Base-by-base conservation (phyloP, 2,797 vertebrate species). In the Enoplosus armatus region DNA sequence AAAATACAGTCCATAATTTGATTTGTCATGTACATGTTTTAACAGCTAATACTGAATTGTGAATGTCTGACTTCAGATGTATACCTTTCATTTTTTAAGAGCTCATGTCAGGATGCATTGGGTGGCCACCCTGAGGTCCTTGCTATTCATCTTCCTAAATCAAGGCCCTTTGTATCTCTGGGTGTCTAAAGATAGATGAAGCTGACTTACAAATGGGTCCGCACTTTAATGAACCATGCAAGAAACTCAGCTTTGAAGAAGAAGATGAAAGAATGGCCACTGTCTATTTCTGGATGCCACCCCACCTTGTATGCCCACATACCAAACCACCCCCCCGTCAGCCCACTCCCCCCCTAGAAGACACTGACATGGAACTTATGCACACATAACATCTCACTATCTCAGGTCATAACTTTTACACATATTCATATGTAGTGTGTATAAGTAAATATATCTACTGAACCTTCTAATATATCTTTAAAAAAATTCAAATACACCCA, bases 161-260 rank as follows among this genome's bases (percentile, higher is more conserved):
- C 67, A 75, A 68, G 9, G 50, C 2, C 26, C 9, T 37, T 59
- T 50, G 27, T 54, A 33, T 22, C 41, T 48, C 31, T 29, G 26
- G 27, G 39, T 72, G 37, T 76, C 48, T 79, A 62, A 75, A 64
- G 58, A 85, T 53, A 83, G 77, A 77, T 35, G 26, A 55, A 39
- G 31, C 33, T 37, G 29, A 33, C 45, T 58, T 66, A 74, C 5
- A 83, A 76, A 72, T n/a, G 6, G 24, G 22, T 33, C 61, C 2
- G 7, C 31, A 29, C 15, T 80, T 75, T 58, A 85, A 86, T 80
- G 58, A 85, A 82, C 48, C n/a, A 24, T 67, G 35, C 55, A 61
- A 69, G 47, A 66, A 59, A 55, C 20, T 39, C 47, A 59, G 53
- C 77, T 87, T 86, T 85, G 64, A 80, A 76, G 65, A 64, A 53